Evolutionary conservation across 2,888 invertebrate species (phyloP).

Genomic region (Campopleginae sp.): DNA sequence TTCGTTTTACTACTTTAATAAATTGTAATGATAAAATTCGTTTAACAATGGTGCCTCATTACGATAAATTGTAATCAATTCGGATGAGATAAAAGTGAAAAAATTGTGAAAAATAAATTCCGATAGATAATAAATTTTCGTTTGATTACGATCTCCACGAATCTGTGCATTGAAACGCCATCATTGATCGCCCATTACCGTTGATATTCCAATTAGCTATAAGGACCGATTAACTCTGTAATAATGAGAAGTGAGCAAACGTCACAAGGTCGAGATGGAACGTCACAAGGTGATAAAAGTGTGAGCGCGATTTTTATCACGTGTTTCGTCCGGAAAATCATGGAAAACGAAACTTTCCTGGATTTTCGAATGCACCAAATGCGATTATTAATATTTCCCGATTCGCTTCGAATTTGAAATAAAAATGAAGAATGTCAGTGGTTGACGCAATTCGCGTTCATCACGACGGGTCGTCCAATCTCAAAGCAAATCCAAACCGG

Average conservation of each 20-base stretch:
- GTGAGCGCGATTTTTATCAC: not conserved
- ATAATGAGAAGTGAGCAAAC: not conserved
- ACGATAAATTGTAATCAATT: no score
- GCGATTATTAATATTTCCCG: not conserved
- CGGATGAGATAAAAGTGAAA: not conserved
- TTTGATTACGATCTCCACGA: not conserved
- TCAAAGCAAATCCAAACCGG: conserved; percentile 61
- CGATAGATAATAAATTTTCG: not conserved
- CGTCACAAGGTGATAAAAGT: not conserved
- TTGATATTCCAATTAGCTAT: not conserved
- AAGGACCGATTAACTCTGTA: not conserved
- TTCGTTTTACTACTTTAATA: no score
- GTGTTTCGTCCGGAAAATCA: not conserved
- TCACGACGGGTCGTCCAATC: conserved; percentile 61
- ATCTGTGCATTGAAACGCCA: not conserved
- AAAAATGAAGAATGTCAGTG: conserved; percentile 39
- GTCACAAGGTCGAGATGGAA: not conserved
- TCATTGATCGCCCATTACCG: not conserved
- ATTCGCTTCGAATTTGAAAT: conserved; percentile 27
- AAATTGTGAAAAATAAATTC: not conserved
- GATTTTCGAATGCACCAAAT: not conserved
- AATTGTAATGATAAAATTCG: not conserved
- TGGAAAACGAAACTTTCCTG: not conserved
- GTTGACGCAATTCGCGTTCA: conserved; percentile 64
- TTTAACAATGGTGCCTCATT: no score